Evolutionary conservation across 2,797 vertebrate genomes (phyloP).

Genomic region (Tarsius wallacei): DNA sequence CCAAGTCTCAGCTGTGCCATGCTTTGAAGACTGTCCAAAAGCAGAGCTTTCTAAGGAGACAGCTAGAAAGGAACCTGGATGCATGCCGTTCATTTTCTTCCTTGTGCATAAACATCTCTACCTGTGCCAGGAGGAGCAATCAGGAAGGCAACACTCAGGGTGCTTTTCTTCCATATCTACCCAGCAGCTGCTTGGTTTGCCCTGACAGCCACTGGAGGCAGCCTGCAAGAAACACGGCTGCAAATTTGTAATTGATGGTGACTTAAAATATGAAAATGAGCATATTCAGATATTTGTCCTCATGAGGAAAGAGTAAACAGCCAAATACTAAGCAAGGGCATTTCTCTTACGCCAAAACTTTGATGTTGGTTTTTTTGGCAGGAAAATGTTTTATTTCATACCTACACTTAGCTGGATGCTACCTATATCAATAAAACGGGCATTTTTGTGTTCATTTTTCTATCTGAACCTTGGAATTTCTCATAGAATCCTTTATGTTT

Average conservation of each 20-base stretch:
- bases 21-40: slow-evolving; percentile 69
- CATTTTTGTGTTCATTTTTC: slow-evolving; percentile 72
- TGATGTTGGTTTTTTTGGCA: neutral
- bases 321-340: neutral
- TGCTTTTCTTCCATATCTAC: neutral
- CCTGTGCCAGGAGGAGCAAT: slow-evolving; percentile 24
- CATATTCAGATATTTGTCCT: neutral
- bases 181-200: slow-evolving; percentile 42
- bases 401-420: neutral
- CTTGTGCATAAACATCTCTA: slow-evolving; percentile 14
- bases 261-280: slow-evolving; percentile 35
- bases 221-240: neutral
- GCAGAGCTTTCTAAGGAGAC: slow-evolving; percentile 65
- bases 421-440: neutral
- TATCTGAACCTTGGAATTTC: slow-evolving; percentile 26
- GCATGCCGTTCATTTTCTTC: neutral
- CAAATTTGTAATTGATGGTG: slow-evolving; percentile 21
- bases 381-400: slow-evolving; percentile 53
- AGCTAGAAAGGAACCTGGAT: slow-evolving; percentile 64
- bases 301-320: slow-evolving; percentile 6
- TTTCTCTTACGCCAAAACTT: slow-evolving; percentile 28
- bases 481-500: slow-evolving; percentile 20
- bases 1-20: neutral
- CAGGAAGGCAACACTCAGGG: neutral
- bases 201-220: slow-evolving; percentile 47